These are phyloP conservation scores for Fistularia tabacaria DNA, from an alignment of 2,797 vertebrate genomes.

Conservation along the genomic window DNA sequence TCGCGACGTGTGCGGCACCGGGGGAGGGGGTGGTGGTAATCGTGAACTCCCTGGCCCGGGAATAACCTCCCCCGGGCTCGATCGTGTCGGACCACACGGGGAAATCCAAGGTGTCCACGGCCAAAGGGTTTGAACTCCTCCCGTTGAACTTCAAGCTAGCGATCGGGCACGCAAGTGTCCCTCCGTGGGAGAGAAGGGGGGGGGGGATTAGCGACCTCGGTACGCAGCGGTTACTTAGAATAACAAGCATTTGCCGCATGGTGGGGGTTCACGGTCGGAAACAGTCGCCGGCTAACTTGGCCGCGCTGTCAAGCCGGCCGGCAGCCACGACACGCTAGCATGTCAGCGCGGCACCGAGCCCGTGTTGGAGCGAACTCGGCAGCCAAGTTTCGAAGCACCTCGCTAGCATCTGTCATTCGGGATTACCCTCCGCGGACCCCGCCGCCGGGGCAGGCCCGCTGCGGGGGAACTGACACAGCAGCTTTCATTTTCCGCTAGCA, in stretches of 20 bases:
- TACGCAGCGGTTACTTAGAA: background rate
- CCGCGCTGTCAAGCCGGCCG: constrained; percentile 10
- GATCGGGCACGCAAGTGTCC: background rate
- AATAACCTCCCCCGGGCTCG: constrained; percentile 21
- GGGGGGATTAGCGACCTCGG: too few relatives aligned
- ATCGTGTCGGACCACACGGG: constrained; percentile 2
- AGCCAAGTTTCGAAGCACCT: constrained; percentile 18
- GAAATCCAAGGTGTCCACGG: background rate
- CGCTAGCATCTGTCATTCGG: too few relatives aligned
- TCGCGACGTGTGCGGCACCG: constrained; percentile 52
- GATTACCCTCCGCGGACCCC: too few relatives aligned
- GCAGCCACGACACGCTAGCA: constrained; percentile 24
- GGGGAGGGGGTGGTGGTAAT: constrained; percentile 27
- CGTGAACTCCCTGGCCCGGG: constrained; percentile 35
- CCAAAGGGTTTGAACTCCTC: too few relatives aligned
- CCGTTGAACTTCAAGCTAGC: too few relatives aligned
- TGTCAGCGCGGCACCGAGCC: background rate
- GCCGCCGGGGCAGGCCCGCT: constrained; percentile 32
- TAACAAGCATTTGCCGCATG: constrained; percentile 44
- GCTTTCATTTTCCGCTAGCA: constrained; percentile 70
- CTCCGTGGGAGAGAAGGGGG: too few relatives aligned
- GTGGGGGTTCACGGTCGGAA: background rate
- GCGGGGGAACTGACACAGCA: constrained; percentile 58
- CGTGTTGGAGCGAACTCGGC: constrained; percentile 24
- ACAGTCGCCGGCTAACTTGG: constrained; percentile 35